Evolutionary conservation across 2,888 invertebrate genomes (phyloP).

Genomic region (Sminthurides aquaticus): DNA sequence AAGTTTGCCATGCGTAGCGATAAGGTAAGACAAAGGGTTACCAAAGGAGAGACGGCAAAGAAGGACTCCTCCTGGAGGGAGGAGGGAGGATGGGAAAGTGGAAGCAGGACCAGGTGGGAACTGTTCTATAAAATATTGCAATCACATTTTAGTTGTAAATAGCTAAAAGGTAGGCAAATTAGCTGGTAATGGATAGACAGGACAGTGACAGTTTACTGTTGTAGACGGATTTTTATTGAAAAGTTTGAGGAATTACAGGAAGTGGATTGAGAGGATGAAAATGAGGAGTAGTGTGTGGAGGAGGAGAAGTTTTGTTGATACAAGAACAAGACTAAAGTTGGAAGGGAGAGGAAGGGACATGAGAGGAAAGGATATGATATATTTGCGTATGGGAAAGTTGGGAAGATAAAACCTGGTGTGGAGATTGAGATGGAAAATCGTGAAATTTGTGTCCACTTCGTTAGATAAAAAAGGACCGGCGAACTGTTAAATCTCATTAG

Average conservation of each 20-base stretch:
- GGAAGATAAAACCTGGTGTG: slow-evolving; percentile 19
- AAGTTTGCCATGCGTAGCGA: no score
- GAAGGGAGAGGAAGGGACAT: neutral
- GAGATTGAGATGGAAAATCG: slow-evolving; percentile 24
- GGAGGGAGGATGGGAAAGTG: no score
- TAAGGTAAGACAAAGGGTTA: no score
- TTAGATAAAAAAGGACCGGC: slow-evolving; percentile 28
- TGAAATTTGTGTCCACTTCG: slow-evolving; percentile 27
- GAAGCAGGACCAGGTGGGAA: no score
- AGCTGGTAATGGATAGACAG: no score
- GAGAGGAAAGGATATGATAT: neutral
- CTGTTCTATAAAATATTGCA: no score
- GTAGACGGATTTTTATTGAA: no score
- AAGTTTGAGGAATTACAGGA: neutral
- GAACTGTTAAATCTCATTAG: slow-evolving; percentile 3
- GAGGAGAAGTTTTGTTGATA: neutral
- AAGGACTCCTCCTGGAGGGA: no score
- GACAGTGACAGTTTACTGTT: no score
- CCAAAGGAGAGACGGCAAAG: no score
- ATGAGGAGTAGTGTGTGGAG: slow-evolving; percentile 5
- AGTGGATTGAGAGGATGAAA: slow-evolving; percentile 1
- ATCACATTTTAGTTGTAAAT: no score
- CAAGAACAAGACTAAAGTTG: neutral
- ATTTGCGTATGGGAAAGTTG: neutral
- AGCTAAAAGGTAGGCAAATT: no score